Base-by-base conservation (phyloP, 92 coral and sea anemone genomes). In the Micromussa lordhowensis region DNA sequence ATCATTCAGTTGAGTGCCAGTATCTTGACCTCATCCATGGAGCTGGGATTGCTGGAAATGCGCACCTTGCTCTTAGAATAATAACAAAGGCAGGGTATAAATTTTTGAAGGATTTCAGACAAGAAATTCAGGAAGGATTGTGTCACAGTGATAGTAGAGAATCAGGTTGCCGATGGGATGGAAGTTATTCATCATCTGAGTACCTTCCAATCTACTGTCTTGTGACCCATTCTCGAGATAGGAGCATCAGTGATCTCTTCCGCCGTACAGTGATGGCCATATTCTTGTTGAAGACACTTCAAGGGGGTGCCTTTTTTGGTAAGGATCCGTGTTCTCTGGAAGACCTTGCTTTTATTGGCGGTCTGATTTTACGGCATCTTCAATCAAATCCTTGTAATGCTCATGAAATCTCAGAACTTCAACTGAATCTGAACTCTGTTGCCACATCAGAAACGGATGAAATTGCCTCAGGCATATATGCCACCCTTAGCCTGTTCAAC, bases 311-410 rank as follows among this genome's bases (percentile, higher is more conserved):
- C 0, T 98, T 92, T 78, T 82, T 71, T 64, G 86, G 86, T 17
- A 30, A 81, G 18, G 66, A 55, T 1, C 78, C 77, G 21, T 79
- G 44, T 29, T 53, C 93, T 64, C 31, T 80, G 12, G 31, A 84
- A 26, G 94, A 94, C 36, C 87, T 83, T 69, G n/a, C 89, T 40
- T 93, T 80, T 66, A 81, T 93, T 72, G 99, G 98, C 0, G 92
- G 99, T 19, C 95, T 96, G 57, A 78, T 96, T 15, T 89, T 98
- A 59, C 91, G 98, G 71, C 98, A 96, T 79, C 93, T 96, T 68
- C 99, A 98, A 54, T 91, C 94, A 69, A 90, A 96, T 78, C 98
- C 99, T 4, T 98, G 99, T 75, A 98, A 98, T 89, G 98, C 99
- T 0, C 99, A 98, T 85, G 99, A 98, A 83, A 91, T 98, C 21